Percentiles rank a stretch among this genome's conserved stretches.
These are phyloP conservation scores for Petrolisthes manimaculis DNA, from an alignment of 2,888 invertebrate genomes.

Conservation along the genomic window DNA sequence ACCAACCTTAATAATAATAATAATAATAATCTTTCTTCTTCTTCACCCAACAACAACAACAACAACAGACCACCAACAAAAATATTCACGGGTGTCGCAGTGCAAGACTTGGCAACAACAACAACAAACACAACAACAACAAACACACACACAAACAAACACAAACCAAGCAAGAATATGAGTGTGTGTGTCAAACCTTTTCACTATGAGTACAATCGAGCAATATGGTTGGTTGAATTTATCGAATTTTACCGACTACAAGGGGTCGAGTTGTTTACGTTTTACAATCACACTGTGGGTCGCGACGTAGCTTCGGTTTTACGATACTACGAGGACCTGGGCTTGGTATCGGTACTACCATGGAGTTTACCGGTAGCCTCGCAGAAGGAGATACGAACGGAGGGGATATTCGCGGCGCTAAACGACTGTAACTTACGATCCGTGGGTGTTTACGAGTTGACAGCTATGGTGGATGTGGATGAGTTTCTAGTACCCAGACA, in stretches of 20 bases:
- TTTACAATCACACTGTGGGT: slow-evolving; percentile 71
- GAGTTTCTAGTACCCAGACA: slow-evolving; percentile 69
- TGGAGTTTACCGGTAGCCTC: slow-evolving; percentile 70
- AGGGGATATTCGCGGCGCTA: slow-evolving; percentile 68
- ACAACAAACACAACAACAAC: no score
- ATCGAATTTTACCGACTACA: slow-evolving; percentile 72
- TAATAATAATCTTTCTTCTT: no score
- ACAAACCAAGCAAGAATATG: slow-evolving; percentile 60
- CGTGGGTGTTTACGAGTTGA: slow-evolving; percentile 69
- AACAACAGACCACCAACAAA: no score
- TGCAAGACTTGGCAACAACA: slow-evolving; percentile 46
- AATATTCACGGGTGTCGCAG: slow-evolving; percentile 23
- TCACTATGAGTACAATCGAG: slow-evolving; percentile 70
- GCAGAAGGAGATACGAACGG: slow-evolving; percentile 70
- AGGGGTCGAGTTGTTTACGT: slow-evolving; percentile 72
- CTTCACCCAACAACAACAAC: no score
- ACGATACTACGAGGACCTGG: slow-evolving; percentile 69
- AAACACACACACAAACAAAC: background rate
- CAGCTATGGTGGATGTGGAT: slow-evolving; percentile 68
- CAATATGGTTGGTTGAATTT: slow-evolving; percentile 72
- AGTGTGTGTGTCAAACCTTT: slow-evolving; percentile 71
- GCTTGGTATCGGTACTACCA: slow-evolving; percentile 70
- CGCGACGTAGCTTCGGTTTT: slow-evolving; percentile 70
- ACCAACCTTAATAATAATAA: no score
- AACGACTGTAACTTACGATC: slow-evolving; percentile 69